Evolutionary conservation across 2,888 invertebrate genomes (phyloP).

Genomic region (Pterostichus madidus): DNA sequence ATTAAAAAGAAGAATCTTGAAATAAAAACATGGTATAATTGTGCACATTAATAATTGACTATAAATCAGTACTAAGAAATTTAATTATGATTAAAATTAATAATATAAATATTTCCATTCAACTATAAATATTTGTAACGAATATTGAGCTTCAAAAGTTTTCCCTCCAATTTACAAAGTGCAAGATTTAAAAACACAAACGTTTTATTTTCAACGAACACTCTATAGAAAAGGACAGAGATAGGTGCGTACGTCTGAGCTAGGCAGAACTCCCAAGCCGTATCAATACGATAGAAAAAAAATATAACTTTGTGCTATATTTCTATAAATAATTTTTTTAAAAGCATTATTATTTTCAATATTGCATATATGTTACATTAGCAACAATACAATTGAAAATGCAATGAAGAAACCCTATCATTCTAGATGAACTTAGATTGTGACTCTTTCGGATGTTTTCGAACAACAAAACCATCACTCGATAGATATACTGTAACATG

Average conservation of each 20-base stretch:
- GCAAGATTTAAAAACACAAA: constrained; percentile 56
- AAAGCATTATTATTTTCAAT: neutral
- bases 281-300: constrained; percentile 59
- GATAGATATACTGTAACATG: constrained; percentile 1
- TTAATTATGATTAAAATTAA: constrained; percentile 65
- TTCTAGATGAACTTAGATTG: constrained; percentile 52
- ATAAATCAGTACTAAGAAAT: neutral
- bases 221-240: constrained; percentile 71
- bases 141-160: constrained; percentile 68
- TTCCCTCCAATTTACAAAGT: constrained; percentile 75
- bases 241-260: constrained; percentile 72
- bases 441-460: constrained; percentile 54
- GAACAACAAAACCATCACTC: constrained; percentile 60
- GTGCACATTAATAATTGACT: neutral
- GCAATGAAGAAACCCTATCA: constrained; percentile 13
- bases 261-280: constrained; percentile 41
- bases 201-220: constrained; percentile 68
- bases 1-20: too few relatives aligned
- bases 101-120: constrained; percentile 54
- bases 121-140: constrained; percentile 27
- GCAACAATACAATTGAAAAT: constrained; percentile 15
- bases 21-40: neutral
- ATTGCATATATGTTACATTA: constrained; percentile 7
- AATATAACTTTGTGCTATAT: constrained; percentile 14
- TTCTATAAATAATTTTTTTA: too few relatives aligned